Base-by-base conservation (phyloP, 2,888 invertebrate species). In the Cecidostiba fungosa region DNA sequence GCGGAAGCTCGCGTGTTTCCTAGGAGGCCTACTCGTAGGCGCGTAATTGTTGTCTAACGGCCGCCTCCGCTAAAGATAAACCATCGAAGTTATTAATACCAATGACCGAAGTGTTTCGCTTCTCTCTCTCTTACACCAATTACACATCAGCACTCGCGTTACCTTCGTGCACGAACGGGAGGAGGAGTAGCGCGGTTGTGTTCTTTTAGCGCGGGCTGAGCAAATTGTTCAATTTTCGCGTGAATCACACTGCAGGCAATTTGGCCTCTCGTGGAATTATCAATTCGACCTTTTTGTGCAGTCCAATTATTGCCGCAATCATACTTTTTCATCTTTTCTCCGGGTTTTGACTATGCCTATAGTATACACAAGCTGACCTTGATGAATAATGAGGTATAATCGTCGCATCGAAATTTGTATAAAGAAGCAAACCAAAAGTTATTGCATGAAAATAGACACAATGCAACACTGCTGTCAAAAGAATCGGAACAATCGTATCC, bases 1-100 rank as follows among this genome's bases (percentile, higher is more conserved):
- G 83, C 88, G 88, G 87, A 88, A 88, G 88, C 86, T 89, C 87
- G 89, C 89, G 89, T 89, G 89, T 82, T n/a, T 84, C 23, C 14
- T 19, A 59, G 54, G 43, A 77, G 70, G 82, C 79, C 84, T 80
- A 78, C 85, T 84, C 82, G 85, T 72, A 73, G 32, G 82, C 82
- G 82, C 85, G 86, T 88, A 89, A 88, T 88, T 86, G 86, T 87
- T 85, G 86, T 87, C 85, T 88, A 88, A 88, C 87, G 84, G 84
- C 85, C 81, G 84, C 82, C 86, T 85, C 87, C 77, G 79, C 77
- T 83, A 82, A 81, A 88, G 88, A 89, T 88, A 89, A 89, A 85
- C 81, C 86, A 89, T 87, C 87, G 80, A 87, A 86, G 87, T 85
- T 85, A 85, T 85, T 85, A 82, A 85, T 85, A 82, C 78, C 82